phyloP scores from a whole-genome alignment of 2,797 vertebrate genomes.

The Gadopsis bispinosus region DNA sequence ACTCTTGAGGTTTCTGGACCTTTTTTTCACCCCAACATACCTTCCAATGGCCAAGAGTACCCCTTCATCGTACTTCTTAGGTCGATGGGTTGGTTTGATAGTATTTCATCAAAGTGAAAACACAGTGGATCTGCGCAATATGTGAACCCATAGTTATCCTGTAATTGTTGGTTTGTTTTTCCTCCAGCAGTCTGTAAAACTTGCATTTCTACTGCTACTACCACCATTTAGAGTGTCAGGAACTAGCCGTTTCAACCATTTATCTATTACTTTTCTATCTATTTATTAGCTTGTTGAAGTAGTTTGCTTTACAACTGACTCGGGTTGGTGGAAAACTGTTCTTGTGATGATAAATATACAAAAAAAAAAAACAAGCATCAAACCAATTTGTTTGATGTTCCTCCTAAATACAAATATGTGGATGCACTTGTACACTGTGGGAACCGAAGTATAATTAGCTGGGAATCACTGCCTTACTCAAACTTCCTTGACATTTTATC shows the following conservation, averaged over 20 bases:
- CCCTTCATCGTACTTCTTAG: not conserved
- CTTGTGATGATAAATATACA: not conserved
- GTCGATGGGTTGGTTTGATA: not conserved
- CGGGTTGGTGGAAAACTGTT: not conserved
- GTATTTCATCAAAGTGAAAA: not conserved
- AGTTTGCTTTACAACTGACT: too few species aligned
- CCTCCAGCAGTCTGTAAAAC: not conserved
- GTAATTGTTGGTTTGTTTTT: not conserved
- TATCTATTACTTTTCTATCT: too few species aligned
- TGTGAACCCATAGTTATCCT: not conserved
- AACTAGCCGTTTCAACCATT: not conserved
- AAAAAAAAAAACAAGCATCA: not conserved
- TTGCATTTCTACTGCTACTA: not conserved
- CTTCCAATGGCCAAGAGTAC: not conserved
- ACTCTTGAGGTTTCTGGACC: not conserved
- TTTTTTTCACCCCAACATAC: not conserved
- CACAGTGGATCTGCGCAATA: not conserved
- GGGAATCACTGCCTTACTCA: not conserved
- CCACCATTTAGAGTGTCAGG: not conserved
- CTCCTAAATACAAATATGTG: not conserved
- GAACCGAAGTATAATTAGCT: not conserved
- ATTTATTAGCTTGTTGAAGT: not conserved
- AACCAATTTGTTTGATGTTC: not conserved
- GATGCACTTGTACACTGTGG: not conserved
- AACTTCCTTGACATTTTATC: too few species aligned